Base-by-base conservation (phyloP, 2,797 vertebrate genomes). In the Gadopsis bispinosus region DNA sequence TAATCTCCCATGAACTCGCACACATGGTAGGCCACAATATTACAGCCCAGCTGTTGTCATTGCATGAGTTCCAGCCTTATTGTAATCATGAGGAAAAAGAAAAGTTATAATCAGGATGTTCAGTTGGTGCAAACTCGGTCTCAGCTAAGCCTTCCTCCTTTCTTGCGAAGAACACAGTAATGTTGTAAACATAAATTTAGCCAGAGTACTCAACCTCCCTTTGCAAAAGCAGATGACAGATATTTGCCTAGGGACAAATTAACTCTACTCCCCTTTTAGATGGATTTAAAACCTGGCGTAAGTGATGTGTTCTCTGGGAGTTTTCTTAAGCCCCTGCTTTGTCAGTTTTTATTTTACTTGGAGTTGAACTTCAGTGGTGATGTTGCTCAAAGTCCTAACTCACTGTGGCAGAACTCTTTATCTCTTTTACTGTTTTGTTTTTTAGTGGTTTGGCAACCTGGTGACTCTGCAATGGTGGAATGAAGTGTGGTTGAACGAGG, bases 381-480 rank as follows among this genome's bases (percentile, higher is more conserved):
- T 39, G 9, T 37, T 45, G 29, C 2, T 66, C 64, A 80, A 59
- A 66, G 47, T 35, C 22, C 20, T 14, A 26, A 29, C 13, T 59
- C 16, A 37, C n/a, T 16, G 19, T 56, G n/a, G 33, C 2, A 33
- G 2, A 55, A 31, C 41, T 35, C 41, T 35, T 37, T 33, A 43
- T 35, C 43, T 35, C 29, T 47, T 37, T 51, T 4, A 31, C 3
- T 69, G 66, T 74, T 39, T 61, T 54, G 3, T 60, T 83, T 70
- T 81, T 2, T 85, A 99, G 98, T 99, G 98, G 98, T 99, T 99
- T 22, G 98, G 98, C 33, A 99, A 99, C 91, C 93, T 99, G 86
- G 98, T 99, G 88, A 99, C 98, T 0, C 72, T 99, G 87, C 89
- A 35, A 1, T 99, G 98, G 98, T 99, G 98, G 98, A 99, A 98